phyloP scores from a whole-genome alignment of 2,888 invertebrate species.

The Clanis bilineata region DNA sequence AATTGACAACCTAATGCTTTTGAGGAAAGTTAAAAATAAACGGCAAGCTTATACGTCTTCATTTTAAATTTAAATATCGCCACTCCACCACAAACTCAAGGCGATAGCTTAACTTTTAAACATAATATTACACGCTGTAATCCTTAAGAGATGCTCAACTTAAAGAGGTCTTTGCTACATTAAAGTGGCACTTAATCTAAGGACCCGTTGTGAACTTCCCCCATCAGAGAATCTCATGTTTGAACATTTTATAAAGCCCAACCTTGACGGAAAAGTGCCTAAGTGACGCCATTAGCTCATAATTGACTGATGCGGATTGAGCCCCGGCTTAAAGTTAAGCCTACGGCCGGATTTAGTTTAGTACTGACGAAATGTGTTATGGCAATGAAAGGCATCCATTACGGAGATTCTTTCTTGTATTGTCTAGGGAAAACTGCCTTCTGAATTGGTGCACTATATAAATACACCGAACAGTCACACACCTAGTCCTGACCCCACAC shows the following conservation, averaged over 20 bases:
- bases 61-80: neutral
- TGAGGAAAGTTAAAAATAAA: too few relatives aligned
- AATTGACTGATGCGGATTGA: constrained; percentile 4
- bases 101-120: constrained; percentile 22
- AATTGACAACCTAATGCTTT: too few relatives aligned
- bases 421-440: too few relatives aligned
- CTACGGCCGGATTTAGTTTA: neutral
- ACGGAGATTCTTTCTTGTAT: too few relatives aligned
- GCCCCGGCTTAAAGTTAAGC: neutral
- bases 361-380: neutral
- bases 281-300: constrained; percentile 4
- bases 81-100: neutral
- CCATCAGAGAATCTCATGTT: constrained; percentile 34
- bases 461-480: too few relatives aligned
- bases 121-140: constrained; percentile 39
- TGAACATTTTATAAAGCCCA: constrained; percentile 22
- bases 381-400: neutral
- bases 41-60: too few relatives aligned
- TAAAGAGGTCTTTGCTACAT: constrained; percentile 35
- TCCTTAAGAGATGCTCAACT: constrained; percentile 37
- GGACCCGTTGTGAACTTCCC: constrained; percentile 40
- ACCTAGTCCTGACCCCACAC: too few relatives aligned
- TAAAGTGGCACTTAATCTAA: constrained; percentile 49
- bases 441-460: too few relatives aligned
- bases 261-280: neutral